Evolutionary conservation across 2,888 invertebrate genomes (phyloP).

Genomic region (Tetanocera ferruginea): DNA sequence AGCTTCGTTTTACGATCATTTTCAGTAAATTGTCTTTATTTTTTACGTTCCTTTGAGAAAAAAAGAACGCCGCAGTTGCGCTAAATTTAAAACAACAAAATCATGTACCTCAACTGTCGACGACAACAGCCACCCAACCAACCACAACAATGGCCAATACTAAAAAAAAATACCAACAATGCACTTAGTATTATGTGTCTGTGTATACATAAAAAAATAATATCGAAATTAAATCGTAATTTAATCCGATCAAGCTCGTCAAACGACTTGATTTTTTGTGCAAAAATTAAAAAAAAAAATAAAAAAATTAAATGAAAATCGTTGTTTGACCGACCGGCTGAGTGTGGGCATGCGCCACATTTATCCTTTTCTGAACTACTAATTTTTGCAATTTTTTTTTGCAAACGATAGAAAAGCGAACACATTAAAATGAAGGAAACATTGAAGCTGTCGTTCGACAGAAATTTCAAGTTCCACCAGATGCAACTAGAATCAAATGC

Average conservation of each 20-base stretch:
- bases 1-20: background rate
- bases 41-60: background rate
- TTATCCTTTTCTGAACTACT: background rate
- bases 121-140: conserved; percentile 17
- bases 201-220: no score
- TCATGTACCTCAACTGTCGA: conserved; percentile 4
- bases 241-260: background rate
- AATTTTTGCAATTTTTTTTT: background rate
- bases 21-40: background rate
- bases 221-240: background rate
- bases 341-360: conserved; percentile 9
- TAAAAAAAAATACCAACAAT: background rate
- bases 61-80: conserved; percentile 28
- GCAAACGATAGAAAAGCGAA: background rate
- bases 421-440: background rate
- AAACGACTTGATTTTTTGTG: background rate
- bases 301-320: background rate
- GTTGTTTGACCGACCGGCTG: background rate
- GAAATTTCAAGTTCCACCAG: background rate
- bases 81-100: conserved; percentile 39
- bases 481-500: background rate
- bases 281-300: background rate
- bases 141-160: background rate
- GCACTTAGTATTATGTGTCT: background rate
- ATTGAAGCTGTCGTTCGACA: background rate